Conservation (phyloP, 2,797 vertebrate species). For the Poeciliopsis presidionis region DNA sequence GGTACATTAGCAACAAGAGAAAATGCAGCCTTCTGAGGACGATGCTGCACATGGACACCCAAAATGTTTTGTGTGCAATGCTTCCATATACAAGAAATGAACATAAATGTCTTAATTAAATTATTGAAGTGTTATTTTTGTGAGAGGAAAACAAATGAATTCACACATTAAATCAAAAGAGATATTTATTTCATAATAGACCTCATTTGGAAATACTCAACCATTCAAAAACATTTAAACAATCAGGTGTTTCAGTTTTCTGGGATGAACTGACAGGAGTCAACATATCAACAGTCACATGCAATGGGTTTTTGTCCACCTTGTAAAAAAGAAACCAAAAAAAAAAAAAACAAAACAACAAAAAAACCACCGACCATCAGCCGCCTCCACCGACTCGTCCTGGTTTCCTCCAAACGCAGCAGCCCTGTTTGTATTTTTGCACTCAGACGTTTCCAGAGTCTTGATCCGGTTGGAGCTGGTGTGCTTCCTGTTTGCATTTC, state of each 20-base stretch:
- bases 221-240: constrained; percentile 82
- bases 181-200: constrained; percentile 89
- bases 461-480: constrained; percentile 31
- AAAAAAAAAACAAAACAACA: constrained; percentile 42
- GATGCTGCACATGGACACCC: background rate
- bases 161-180: constrained; percentile 72
- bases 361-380: constrained; percentile 60
- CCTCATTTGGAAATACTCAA: constrained; percentile 79
- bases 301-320: constrained; percentile 82
- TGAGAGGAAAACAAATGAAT: background rate
- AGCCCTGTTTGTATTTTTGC: constrained; percentile 15
- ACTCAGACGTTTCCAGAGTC: constrained; percentile 39
- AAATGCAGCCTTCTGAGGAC: background rate
- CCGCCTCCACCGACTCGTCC: constrained; percentile 40
- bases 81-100: background rate
- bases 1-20: background rate
- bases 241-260: constrained; percentile 68
- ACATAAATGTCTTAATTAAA: background rate
- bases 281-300: constrained; percentile 83
- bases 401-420: constrained; percentile 11
- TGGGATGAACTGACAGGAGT: constrained; percentile 77
- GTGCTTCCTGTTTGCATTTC: constrained; percentile 50
- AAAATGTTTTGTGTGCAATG: background rate
- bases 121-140: background rate
- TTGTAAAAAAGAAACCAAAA: constrained; percentile 53